phyloP scores from a whole-genome alignment of 37 sponge, comb jelly and placozoan genomes.

The Trichoplax adhaerens region DNA sequence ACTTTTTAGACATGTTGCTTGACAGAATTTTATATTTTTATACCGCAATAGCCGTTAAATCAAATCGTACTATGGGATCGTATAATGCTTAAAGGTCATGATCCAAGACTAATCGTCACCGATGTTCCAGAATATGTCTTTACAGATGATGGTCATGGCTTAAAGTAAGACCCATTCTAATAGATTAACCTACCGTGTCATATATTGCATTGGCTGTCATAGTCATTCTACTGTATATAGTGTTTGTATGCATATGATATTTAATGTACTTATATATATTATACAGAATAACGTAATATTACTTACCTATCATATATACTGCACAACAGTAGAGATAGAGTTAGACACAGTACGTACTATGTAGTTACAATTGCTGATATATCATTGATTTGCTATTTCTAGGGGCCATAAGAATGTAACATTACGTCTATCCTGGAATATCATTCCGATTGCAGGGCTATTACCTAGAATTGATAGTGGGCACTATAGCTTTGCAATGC shows the following conservation, averaged over 20 bases:
- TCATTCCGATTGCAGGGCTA: constrained; percentile 79
- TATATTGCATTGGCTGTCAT: too few relatives aligned
- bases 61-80: constrained; percentile 94
- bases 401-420: constrained; percentile 59
- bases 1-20: neutral
- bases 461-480: constrained; percentile 17
- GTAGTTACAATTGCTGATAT: too few relatives aligned
- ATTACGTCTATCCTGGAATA: constrained; percentile 67
- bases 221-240: too few relatives aligned
- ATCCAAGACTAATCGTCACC: constrained; percentile 5
- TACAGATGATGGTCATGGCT: constrained; percentile 80
- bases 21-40: neutral
- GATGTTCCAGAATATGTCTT: constrained; percentile 51
- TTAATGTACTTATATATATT: too few relatives aligned
- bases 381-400: neutral
- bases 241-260: too few relatives aligned
- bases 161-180: constrained; percentile 20
- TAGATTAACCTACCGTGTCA: too few relatives aligned
- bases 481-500: too few relatives aligned
- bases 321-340: too few relatives aligned
- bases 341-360: too few relatives aligned
- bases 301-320: too few relatives aligned
- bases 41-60: constrained; percentile 5
- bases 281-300: too few relatives aligned
- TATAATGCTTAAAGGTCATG: constrained; percentile 67